Percentiles rank a stretch among this genome's conserved stretches.
Conservation (phyloP, 1,140 invertebrate species). For the Aradophagus sp. region DNA sequence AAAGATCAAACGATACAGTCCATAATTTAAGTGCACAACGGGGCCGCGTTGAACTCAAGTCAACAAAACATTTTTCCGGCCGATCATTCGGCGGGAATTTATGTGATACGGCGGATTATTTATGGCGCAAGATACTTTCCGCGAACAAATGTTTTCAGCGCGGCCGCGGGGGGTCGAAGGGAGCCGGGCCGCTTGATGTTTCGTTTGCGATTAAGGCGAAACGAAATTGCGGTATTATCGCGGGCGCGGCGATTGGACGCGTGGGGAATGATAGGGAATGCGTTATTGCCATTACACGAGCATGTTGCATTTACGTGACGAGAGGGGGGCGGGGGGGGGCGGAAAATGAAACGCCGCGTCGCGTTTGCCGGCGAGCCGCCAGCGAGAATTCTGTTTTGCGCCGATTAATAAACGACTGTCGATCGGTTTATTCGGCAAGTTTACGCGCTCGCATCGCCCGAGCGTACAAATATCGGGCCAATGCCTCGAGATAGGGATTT, state of each 20-base stretch:
- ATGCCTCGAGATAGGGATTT: conserved; percentile 10
- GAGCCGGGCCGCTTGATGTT: conserved; percentile 39
- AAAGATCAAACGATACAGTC: too few species aligned
- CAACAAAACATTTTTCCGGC: conserved; percentile 9
- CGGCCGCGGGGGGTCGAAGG: not conserved
- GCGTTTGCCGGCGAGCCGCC: conserved; percentile 28
- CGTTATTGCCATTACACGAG: conserved; percentile 34
- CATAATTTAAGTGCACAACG: too few species aligned
- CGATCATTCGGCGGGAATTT: conserved; percentile 19
- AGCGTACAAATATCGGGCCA: conserved; percentile 29
- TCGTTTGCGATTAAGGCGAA: conserved; percentile 29
- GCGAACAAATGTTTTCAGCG: conserved; percentile 29
- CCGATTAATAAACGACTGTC: conserved; percentile 55
- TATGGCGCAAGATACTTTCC: conserved; percentile 29
- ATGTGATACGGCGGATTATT: conserved; percentile 22
- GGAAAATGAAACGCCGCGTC: conserved; percentile 28
- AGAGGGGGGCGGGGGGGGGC: conserved; percentile 16
- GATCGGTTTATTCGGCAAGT: conserved; percentile 52
- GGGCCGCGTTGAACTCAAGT: conserved; percentile 2
- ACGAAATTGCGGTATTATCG: conserved; percentile 52
- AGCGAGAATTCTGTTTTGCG: conserved; percentile 49
- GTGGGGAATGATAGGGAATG: conserved; percentile 35
- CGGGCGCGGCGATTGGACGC: conserved; percentile 42
- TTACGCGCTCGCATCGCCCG: conserved; percentile 17
- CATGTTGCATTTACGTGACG: conserved; percentile 24